phyloP scores from a whole-genome alignment of 2,797 vertebrate species.

The Darevskia nairensis region DNA sequence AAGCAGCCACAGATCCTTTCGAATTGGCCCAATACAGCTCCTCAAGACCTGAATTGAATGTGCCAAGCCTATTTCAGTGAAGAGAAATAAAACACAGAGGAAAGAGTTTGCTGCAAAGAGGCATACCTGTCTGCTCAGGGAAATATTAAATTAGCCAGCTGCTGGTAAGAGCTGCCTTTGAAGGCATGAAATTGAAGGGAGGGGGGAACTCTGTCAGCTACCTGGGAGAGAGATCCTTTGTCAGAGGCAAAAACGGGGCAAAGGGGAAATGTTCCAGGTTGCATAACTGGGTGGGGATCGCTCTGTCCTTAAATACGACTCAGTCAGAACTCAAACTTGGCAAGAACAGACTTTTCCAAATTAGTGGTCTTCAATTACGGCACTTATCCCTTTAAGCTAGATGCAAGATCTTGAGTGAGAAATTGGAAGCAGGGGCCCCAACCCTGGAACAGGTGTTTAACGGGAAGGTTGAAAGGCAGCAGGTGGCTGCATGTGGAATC shows the following conservation, averaged over 20 bases:
- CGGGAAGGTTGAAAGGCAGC: conserved; percentile 59
- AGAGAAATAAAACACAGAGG: conserved; percentile 80
- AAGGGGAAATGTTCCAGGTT: conserved; percentile 68
- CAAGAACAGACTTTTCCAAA: conserved; percentile 73
- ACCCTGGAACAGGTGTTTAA: conserved; percentile 71
- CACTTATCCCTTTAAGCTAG: conserved; percentile 70
- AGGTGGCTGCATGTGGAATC: conserved; percentile 48
- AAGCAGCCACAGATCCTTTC: conserved; percentile 59
- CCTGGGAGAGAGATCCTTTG: conserved; percentile 66
- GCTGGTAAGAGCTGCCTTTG: conserved; percentile 59
- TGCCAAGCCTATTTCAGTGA: conserved; percentile 81
- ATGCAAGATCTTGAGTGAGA: conserved; percentile 53
- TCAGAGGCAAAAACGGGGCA: conserved; percentile 52
- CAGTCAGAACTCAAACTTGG: conserved; percentile 82
- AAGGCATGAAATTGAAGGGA: conserved; percentile 60
- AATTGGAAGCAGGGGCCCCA: conserved; percentile 56
- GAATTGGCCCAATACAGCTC: conserved; percentile 58
- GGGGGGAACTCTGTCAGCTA: conserved; percentile 64
- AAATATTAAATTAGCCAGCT: conserved; percentile 73
- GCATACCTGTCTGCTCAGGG: conserved; percentile 58
- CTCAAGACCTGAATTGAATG: conserved; percentile 76
- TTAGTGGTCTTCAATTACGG: conserved; percentile 67
- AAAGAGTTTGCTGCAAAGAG: conserved; percentile 60
- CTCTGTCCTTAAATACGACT: conserved; percentile 72
- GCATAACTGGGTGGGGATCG: conserved; percentile 74